A percentile compares a stretch with the other conserved stretches of the same genome.
Evolutionary conservation across 2,888 invertebrate species (phyloP).

Genomic region (Lysandra bellargus): DNA sequence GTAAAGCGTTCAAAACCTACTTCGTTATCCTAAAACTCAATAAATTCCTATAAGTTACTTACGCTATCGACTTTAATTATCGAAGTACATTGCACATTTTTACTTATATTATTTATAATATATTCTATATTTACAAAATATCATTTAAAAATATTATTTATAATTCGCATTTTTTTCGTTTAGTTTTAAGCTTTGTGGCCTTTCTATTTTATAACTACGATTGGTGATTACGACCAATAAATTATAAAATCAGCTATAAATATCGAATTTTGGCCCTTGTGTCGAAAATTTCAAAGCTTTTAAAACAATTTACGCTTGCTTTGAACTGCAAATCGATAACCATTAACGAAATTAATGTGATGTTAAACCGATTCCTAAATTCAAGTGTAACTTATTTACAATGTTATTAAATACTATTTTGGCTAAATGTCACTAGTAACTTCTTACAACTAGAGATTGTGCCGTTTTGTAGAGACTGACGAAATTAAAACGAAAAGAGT

Average conservation of each 20-base stretch:
- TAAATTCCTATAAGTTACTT: slow-evolving; percentile 66
- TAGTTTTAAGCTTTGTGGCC: slow-evolving; percentile 54
- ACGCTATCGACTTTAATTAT: slow-evolving; percentile 51
- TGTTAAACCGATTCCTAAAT: slow-evolving; percentile 41
- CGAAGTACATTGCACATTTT: slow-evolving; percentile 75
- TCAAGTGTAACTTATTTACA: slow-evolving; percentile 74
- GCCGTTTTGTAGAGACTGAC: slow-evolving; percentile 51
- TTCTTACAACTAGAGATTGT: slow-evolving; percentile 71
- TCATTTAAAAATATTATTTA: slow-evolving; percentile 75
- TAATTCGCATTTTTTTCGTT: slow-evolving; percentile 59
- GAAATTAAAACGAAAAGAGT: slow-evolving; percentile 50
- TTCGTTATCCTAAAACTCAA: slow-evolving; percentile 46
- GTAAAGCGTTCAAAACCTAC: slow-evolving; percentile 50
- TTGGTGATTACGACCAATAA: slow-evolving; percentile 42
- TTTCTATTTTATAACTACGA: slow-evolving; percentile 41
- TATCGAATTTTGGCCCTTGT: slow-evolving; percentile 29
- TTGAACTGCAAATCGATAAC: background rate
- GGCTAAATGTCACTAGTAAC: slow-evolving; percentile 77
- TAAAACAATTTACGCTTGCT: slow-evolving; percentile 11
- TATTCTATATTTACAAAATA: slow-evolving; percentile 75
- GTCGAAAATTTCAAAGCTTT: slow-evolving; percentile 22
- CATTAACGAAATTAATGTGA: background rate
- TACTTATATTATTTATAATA: slow-evolving; percentile 49
- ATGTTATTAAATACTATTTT: slow-evolving; percentile 72
- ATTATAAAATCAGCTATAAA: slow-evolving; percentile 30